Base-by-base conservation (phyloP, 2,113 vertebrate genomes). In the Vulpes lagopus region DNA sequence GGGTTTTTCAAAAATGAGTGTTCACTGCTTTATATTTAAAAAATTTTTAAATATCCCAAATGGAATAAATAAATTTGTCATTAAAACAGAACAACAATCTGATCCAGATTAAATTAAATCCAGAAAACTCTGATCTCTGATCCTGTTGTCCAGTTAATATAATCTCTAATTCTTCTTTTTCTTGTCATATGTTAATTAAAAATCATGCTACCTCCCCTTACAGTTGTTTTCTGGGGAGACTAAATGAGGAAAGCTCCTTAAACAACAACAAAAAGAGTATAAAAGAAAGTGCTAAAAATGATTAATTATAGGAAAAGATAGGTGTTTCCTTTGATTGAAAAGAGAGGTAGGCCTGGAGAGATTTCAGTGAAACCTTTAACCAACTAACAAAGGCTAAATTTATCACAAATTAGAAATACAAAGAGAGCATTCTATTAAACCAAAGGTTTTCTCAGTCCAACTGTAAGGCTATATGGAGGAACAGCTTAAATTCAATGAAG, bases 321-420 rank as follows among this genome's bases (percentile, higher is more conserved):
- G 8, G 14, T 82, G 67, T 87, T 94, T 83, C 5, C 51, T 94
- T 96, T 95, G 71, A 94, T 11, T 81, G 16, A 85, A 95, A 35
- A 81, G 27, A 14, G 62, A 57, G 11, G 1, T 60, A 92, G 65
- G 17, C 5, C 59, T 74, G 30, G 59, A 89, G 95, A 65, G 76
- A 32, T 89, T 95, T 84, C 82, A 78, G 22, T 69, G 90, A 91
- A 96, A 86, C 19, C 79, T 79, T 20, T 78, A 96, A 64, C 30
- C 32, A 94, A 94, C 20, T 76, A 96, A 95, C 23, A 81, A 96
- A 91, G 69, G 93, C 87, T 88, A 93, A 90, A 78, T 17, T 80
- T 90, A 85, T 22, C 49, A 96, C n/a, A 89, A 95, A 94, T 73
- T 82, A 86, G 60, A 97, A 91, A 94, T 9, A 95, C 22, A 93